Evolutionary conservation across 2,113 vertebrate species (phyloP).

Genomic region (Clarias magur): DNA sequence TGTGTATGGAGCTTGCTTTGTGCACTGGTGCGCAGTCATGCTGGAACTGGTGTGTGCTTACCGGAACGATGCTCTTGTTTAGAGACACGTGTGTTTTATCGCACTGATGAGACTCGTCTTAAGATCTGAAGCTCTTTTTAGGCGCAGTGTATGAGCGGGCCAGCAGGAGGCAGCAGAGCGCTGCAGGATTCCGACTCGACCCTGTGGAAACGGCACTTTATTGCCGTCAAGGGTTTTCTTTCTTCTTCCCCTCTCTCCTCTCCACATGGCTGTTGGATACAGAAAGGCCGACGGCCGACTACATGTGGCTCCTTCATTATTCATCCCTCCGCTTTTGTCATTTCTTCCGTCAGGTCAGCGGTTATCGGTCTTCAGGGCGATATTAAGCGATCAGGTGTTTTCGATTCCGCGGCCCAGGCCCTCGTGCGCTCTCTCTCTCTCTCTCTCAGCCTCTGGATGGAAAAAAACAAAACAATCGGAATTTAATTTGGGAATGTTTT

Average conservation of each 20-base stretch:
- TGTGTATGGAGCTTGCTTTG: too few relatives aligned
- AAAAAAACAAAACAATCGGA: conserved; percentile 21
- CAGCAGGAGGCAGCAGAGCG: conserved; percentile 50
- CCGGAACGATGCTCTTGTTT: too few relatives aligned
- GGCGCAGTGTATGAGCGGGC: not conserved
- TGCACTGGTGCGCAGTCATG: too few relatives aligned
- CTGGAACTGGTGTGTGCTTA: too few relatives aligned
- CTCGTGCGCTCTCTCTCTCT: not conserved
- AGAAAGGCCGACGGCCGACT: not conserved
- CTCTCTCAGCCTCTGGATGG: conserved; percentile 28
- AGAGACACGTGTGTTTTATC: not conserved
- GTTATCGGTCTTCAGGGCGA: conserved; percentile 52
- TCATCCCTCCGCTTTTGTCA: conserved; percentile 45
- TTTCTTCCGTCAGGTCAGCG: conserved; percentile 49
- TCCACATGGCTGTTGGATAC: conserved; percentile 37
- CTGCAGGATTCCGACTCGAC: not conserved
- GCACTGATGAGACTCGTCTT: not conserved
- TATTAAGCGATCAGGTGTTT: conserved; percentile 44
- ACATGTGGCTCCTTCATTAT: conserved; percentile 27
- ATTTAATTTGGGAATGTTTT: conserved; percentile 34
- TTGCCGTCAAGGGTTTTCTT: conserved; percentile 32
- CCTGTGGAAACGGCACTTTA: conserved; percentile 18
- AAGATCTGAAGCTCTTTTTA: not conserved
- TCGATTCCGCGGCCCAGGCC: conserved; percentile 29
- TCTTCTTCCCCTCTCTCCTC: not conserved